Base-by-base conservation (phyloP, 2,797 vertebrate species). In the Octomys mimax region DNA sequence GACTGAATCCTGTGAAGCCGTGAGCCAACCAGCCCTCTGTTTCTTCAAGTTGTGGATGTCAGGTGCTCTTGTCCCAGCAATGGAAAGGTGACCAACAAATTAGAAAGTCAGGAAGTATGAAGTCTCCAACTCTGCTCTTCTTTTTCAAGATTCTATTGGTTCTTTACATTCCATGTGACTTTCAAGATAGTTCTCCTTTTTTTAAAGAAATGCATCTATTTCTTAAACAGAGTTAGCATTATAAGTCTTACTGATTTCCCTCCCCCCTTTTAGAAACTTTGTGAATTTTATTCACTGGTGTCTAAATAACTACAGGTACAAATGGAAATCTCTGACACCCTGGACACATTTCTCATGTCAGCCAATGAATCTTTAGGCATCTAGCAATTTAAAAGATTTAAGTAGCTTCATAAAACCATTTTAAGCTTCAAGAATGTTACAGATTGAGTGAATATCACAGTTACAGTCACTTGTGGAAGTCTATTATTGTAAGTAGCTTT, bases 341-440 rank as follows among this genome's bases (percentile, higher is more conserved):
- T 75, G 52, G 87, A 59, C 94, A 91, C 36, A 73, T 87, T 90
- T 90, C 42, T 87, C 49, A 80, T 28, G 70, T 59, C 82, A 84
- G 52, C 71, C 39, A 80, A 0, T 92, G 73, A 87, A 85, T 52
- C 77, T 81, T 92, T 77, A 89, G 66, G 70, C 6, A 70, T n/a
- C 18, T 21, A 70, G 18, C 21, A 18, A 36, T 21, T 36, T 70
- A 36, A 70, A 70, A 70, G 66, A 80, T 87, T 42, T 95, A 81
- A 54, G 78, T 31, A 86, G 80, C 91, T 92, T 92, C 90, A 21
- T 39, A 87, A 95, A 49, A 39, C 88, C 75, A 59, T 26, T 88
- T 81, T 59, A 94, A 71, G 6, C 59, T 66, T 82, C 52, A 59
- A n/a, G 61, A 70, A 49, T 33, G 75, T 59, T 42, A 39, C 85